Base-by-base conservation (phyloP, 2,797 vertebrate genomes). In the Lithobates sylvaticus region DNA sequence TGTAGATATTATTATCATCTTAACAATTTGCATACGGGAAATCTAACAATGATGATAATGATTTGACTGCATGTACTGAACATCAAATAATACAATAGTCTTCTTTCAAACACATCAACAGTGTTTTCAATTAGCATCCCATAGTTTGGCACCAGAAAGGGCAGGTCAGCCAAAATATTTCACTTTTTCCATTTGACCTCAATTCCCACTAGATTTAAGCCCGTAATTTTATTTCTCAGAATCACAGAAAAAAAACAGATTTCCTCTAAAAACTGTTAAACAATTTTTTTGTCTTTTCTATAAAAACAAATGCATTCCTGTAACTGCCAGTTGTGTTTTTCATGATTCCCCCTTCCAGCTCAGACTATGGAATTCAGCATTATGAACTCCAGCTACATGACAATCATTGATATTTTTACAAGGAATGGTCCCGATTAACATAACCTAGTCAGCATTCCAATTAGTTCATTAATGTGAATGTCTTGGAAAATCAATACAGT, bases 221-320 rank as follows among this genome's bases (percentile, higher is more conserved):
- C 21, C 42, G 74, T 32, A 73, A 68, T 80, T 82, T 75, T 27
- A 67, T 81, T 86, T 86, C 84, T 86, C 78, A 68, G 79, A 86
- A 86, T 71, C 26, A 21, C 64, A 32, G 47, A 69, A 81, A 72
- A 86, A 86, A 76, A 86, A 61, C 78, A 10, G 73, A 68, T 75
- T 85, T 79, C 84, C 76, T 74, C 76, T 15, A 54, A 67, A 81
- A 76, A 67, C 71, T 54, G 39, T 54, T 79, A 50, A 79, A 58
- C 15, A 67, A 39, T 74, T 78, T 86, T 81, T 29, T 81, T 72
- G 39, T 81, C 23, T 71, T 81, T 82, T 86, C 78, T 70, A 72
- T 76, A 76, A 81, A 86, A 81, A 81, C 84, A 85, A 64, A 81
- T 70, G 39, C 61, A 86, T 86, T 86, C 84, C 78, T 86, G 78